Evolutionary conservation across 1,140 invertebrate genomes (phyloP).

Genomic region (Archivesica marissinica): DNA sequence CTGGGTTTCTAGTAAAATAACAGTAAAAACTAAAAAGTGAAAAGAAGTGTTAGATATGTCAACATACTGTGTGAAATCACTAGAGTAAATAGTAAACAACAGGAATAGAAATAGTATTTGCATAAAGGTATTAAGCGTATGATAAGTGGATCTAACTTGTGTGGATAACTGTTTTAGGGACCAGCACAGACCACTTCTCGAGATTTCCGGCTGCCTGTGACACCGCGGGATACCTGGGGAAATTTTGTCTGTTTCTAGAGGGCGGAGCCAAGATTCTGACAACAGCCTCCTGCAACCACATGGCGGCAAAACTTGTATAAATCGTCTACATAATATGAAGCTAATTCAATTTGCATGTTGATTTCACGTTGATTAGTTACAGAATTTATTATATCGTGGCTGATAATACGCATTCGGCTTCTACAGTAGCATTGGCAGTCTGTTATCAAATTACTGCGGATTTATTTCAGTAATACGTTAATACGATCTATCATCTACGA

Average conservation of each 20-base stretch:
- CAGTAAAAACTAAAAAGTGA: not conserved
- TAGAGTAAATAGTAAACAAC: not conserved
- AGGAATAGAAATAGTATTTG: not conserved
- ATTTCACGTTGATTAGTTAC: slow-evolving; percentile 60
- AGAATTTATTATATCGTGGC: slow-evolving; percentile 42
- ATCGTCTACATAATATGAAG: slow-evolving; percentile 46
- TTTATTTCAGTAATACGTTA: slow-evolving; percentile 39
- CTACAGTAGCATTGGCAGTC: slow-evolving; percentile 27
- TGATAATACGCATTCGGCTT: slow-evolving; percentile 37
- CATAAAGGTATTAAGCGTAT: not conserved
- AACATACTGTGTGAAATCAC: no score
- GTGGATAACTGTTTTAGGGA: not conserved
- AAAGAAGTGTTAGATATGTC: no score
- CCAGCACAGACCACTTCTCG: not conserved
- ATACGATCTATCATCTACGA: slow-evolving; percentile 9
- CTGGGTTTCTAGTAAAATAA: not conserved
- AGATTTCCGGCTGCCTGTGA: slow-evolving; percentile 18
- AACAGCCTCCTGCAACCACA: slow-evolving; percentile 10
- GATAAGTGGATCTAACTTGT: not conserved
- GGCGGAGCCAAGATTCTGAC: slow-evolving; percentile 10
- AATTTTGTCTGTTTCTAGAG: not conserved
- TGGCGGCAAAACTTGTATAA: slow-evolving; percentile 51
- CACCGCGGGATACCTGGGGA: not conserved
- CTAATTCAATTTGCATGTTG: slow-evolving; percentile 65
- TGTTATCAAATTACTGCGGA: slow-evolving; percentile 56